Conservation (phyloP, 2,888 invertebrate species). For the Drosophila bunnanda region DNA sequence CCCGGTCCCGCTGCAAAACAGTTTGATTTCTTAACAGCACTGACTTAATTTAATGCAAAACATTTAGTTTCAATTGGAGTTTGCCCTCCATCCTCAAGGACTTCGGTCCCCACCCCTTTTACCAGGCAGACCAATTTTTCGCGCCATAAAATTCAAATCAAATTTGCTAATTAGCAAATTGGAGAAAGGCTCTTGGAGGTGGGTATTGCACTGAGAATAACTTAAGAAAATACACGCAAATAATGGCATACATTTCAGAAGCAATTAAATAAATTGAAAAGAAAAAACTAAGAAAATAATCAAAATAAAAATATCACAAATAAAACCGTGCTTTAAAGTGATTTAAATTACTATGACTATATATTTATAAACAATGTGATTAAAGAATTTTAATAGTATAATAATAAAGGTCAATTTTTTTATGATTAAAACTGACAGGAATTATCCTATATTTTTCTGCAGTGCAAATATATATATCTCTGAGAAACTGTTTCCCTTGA, state of each 20-base stretch:
- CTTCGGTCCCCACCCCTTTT: not conserved
- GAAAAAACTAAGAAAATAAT: no score
- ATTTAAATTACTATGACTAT: not conserved
- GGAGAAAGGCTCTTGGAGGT: constrained; percentile 23
- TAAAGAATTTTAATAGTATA: not conserved
- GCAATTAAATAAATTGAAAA: no score
- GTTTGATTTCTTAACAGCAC: constrained; percentile 53
- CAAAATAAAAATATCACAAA: not conserved
- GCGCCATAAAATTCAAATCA: constrained; percentile 82
- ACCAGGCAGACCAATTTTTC: constrained; percentile 58
- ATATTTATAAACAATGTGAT: not conserved
- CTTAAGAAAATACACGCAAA: not conserved
- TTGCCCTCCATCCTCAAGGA: not conserved
- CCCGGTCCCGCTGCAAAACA: constrained; percentile 24
- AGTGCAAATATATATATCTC: not conserved
- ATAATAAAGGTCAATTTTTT: not conserved
- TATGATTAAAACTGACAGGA: not conserved
- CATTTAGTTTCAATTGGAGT: constrained; percentile 72
- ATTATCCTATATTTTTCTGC: not conserved
- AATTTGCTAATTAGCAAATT: constrained; percentile 81
- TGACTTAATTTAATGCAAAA: constrained; percentile 53
- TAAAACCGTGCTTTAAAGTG: not conserved
- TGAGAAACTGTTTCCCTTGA: not conserved
- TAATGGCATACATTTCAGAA: not conserved
- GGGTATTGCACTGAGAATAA: constrained; percentile 1